Evolutionary conservation across 2,113 vertebrate genomes (phyloP), one percentile per base, ranked within the genome.

Genomic region (Speoplatyrhinus poulsoni): DNA sequence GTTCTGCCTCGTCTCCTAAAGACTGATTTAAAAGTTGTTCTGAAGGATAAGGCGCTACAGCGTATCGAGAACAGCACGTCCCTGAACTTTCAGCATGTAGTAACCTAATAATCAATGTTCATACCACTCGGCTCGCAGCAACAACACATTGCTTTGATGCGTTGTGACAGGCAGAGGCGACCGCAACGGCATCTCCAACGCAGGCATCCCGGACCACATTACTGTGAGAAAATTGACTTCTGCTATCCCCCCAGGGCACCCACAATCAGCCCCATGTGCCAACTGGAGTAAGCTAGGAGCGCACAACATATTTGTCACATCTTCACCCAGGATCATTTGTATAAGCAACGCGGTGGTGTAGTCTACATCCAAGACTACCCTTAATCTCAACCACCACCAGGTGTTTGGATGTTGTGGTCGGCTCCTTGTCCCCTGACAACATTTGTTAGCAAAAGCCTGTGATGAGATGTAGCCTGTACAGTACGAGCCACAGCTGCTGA

Each of bases 161-260:
- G 60, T 65, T 48, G 53, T 72, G 70, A 72, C 47, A 15, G 32
- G 60, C 53, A 54, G 70, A 15, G 48, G 56, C 49, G 33, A 12
- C 46, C 36, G 36, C 49, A 16, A 64, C 46, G 41, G 53, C 63
- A 54, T 64, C 33, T 65, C 48, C 47, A 73, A 26, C 56, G 33
- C 36, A 16, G 57, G 13, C 33, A 47, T 46, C 19, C 6, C 54
- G 54, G 3, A 32, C 63, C 19, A 33, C 56, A 75, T 72, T 72
- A 70, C 50, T 67, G 46, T 13, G 41, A 60, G 68, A 48, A 80
- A 71, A 72, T 75, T 13, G 60, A 52, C 64, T 75, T 72, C 70
- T 75, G 58, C 68, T 71, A 65, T 67, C 48, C 59, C 53, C 46
- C 63, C 59, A 3, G 41, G 72, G 59, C 47, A 7, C 46, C 67